Percentiles rank a stretch among this genome's conserved stretches.
Conservation (phyloP, 2,797 vertebrate genomes). For the Menidia menidia region DNA sequence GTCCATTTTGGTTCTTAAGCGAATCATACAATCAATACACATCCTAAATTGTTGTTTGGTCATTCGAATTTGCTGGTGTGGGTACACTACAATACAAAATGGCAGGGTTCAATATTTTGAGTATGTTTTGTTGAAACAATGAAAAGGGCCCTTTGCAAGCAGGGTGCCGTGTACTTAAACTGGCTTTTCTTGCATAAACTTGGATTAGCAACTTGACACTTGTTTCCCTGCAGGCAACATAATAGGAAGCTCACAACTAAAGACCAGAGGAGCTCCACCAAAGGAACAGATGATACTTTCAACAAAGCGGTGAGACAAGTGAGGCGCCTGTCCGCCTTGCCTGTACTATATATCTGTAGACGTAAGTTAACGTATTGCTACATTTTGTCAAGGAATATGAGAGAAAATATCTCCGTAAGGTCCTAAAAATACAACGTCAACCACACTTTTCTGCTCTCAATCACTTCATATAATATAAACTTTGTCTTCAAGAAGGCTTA, state of each 20-base stretch:
- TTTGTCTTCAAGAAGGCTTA: too few species aligned
- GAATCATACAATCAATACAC: neutral
- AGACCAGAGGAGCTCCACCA: too few species aligned
- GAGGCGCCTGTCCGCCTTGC: neutral
- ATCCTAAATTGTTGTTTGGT: neutral
- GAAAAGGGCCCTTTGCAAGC: neutral
- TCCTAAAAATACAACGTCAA: neutral
- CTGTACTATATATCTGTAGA: neutral
- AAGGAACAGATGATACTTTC: too few species aligned
- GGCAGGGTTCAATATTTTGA: too few species aligned
- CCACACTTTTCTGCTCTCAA: too few species aligned
- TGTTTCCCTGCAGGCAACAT: too few species aligned
- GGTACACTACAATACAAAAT: too few species aligned
- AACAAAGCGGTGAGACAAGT: neutral
- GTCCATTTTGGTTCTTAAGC: neutral
- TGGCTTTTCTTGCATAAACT: too few species aligned
- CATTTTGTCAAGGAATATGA: neutral
- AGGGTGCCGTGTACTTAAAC: too few species aligned
- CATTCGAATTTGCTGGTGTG: neutral
- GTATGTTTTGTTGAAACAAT: neutral
- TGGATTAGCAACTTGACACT: too few species aligned
- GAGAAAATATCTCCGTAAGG: neutral
- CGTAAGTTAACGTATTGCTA: neutral
- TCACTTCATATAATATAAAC: too few species aligned
- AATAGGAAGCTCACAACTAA: too few species aligned